These are phyloP conservation scores for Aleiodes testaceus DNA, from an alignment of 2,888 invertebrate genomes.

Conservation along the genomic window DNA sequence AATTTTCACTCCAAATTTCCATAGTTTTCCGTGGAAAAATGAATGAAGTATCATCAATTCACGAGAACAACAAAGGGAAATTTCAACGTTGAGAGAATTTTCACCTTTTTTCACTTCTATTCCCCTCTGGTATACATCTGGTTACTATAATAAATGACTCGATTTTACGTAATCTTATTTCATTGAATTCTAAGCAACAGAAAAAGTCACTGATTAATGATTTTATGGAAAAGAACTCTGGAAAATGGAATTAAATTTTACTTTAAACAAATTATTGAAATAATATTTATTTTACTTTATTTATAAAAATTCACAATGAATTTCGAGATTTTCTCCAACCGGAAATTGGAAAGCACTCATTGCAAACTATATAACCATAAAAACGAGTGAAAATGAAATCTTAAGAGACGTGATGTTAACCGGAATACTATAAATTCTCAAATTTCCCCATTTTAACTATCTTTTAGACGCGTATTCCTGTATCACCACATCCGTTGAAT, in stretches of 20 bases:
- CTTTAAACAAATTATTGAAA: too few species aligned
- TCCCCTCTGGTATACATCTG: constrained; percentile 7
- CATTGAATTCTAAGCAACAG: not conserved
- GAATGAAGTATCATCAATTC: too few species aligned
- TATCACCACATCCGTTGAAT: constrained; percentile 4
- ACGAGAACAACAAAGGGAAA: not conserved
- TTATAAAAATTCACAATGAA: constrained; percentile 21
- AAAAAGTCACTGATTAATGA: constrained; percentile 15
- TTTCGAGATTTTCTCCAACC: not conserved
- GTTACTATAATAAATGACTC: constrained; percentile 25
- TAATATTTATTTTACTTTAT: not conserved
- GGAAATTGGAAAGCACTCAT: constrained; percentile 41
- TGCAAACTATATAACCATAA: not conserved
- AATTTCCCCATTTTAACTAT: constrained; percentile 4
- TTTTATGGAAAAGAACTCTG: not conserved
- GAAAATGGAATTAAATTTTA: too few species aligned
- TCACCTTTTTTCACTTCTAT: not conserved
- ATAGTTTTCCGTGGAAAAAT: not conserved
- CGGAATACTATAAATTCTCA: not conserved
- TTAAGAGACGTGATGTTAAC: constrained; percentile 1
- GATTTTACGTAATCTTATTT: constrained; percentile 21
- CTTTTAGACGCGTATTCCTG: not conserved
- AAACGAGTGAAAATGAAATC: constrained; percentile 18
- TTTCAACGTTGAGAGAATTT: too few species aligned
- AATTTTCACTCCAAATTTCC: constrained; percentile 9